Evolutionary conservation across 1,140 invertebrate species (phyloP).

Genomic region (Akabosia matsudoensis): DNA sequence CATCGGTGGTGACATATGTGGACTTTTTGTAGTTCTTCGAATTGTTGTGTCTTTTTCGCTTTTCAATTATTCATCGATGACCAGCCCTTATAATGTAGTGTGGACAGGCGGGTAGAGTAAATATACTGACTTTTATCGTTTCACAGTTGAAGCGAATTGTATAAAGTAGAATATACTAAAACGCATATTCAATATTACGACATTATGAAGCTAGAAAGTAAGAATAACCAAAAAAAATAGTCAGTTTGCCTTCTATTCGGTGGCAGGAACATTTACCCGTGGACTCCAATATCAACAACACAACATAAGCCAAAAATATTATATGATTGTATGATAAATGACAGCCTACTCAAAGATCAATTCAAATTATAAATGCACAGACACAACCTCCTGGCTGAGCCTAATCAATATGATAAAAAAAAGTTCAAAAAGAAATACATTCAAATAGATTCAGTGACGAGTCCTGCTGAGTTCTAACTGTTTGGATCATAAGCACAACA

Average conservation of each 20-base stretch:
- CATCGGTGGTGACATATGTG: background rate
- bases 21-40: background rate
- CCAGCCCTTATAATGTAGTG: constrained; percentile 21
- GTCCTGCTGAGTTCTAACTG: too few species aligned
- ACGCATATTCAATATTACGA: too few species aligned
- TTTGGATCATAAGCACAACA: too few species aligned
- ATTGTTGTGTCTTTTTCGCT: constrained; percentile 21
- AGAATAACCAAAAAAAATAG: background rate
- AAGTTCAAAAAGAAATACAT: constrained; percentile 27
- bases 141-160: too few species aligned
- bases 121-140: constrained; percentile 18
- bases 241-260: too few species aligned
- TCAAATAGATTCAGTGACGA: too few species aligned
- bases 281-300: too few species aligned
- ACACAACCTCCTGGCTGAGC: constrained; percentile 29
- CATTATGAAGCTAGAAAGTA: too few species aligned
- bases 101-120: constrained; percentile 14
- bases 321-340: constrained; percentile 9
- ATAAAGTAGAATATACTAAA: too few species aligned
- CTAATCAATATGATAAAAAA: constrained; percentile 35
- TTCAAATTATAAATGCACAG: constrained; percentile 41
- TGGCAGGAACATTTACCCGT: too few species aligned
- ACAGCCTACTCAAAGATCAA: constrained; percentile 15
- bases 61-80: constrained; percentile 19
- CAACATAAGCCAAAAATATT: too few species aligned